phyloP scores from a whole-genome alignment of 2,888 invertebrate species.

The Dysmachus trigonus region DNA sequence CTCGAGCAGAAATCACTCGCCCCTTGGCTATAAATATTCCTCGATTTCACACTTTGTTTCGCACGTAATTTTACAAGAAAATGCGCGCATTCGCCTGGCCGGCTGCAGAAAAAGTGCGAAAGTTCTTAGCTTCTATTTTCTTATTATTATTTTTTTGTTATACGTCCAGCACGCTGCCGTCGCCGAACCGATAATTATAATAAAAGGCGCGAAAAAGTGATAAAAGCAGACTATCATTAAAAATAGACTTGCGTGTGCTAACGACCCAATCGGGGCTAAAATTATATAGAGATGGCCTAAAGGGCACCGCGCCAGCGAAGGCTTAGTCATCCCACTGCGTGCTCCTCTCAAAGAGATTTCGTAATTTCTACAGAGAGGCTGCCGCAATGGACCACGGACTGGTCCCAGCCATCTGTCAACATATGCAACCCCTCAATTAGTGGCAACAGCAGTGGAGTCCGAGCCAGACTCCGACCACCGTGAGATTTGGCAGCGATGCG shows the following conservation, averaged over 20 bases:
- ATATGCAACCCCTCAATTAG: constrained; percentile 18
- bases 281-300: constrained; percentile 37
- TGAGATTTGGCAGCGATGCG: constrained; percentile 1
- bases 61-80: not conserved
- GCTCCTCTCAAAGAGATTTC: constrained; percentile 11
- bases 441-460: not conserved
- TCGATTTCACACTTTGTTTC: not conserved
- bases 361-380: constrained; percentile 11
- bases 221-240: not conserved
- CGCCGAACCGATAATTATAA: not conserved
- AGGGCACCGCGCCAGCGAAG: constrained; percentile 34
- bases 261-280: constrained; percentile 30
- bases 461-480: not conserved
- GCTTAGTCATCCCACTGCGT: not conserved
- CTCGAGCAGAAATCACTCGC: not conserved
- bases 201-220: not conserved
- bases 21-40: not conserved
- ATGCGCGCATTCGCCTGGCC: not conserved
- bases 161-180: not conserved
- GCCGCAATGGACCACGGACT: not conserved
- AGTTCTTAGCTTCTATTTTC: not conserved
- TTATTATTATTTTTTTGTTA: not conserved
- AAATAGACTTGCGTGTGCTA: constrained; percentile 25
- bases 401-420: constrained; percentile 29
- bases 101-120: not conserved